Base-by-base conservation (phyloP, 1,140 invertebrate species). In the Drosophila kikkawai region DNA sequence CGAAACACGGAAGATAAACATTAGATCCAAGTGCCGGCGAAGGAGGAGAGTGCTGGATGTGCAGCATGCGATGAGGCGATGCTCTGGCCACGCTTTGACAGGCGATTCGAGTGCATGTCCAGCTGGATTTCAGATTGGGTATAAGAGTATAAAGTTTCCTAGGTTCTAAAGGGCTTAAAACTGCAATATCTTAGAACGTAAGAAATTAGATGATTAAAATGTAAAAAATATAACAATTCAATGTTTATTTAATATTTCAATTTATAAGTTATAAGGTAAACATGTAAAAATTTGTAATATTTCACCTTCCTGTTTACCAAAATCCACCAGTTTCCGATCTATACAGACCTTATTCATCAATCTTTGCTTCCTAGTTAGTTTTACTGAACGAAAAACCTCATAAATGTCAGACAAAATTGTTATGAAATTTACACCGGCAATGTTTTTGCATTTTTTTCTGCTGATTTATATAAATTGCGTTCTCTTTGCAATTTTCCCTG, bases 1-100 rank as follows among this genome's bases (percentile, higher is more conserved):
- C 59, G n/a, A 69, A 83, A 88, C 85, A 90, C 85, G 85, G 85
- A 75, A 84, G 78, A 90, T 81, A 81, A 84, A 79, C 85, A 90
- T 79, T 88, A 78, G 84, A 88, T 80, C 60, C 67, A 61, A 78
- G 68, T 50, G 69, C 19, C 36, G 53, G 36, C 17, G 7, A 6
- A 55, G 55, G 4, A 44, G 60, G 26, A 37, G n/a, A 13, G 36
- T 17, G 29, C 22, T 56, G 61, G 53, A 17, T 32, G 48, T 81
- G 58, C 53, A 82, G 47, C 66, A 71, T 66, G 64, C 78, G 68
- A 50, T 79, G 77, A 74, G 59, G 59, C 81, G 68, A 63, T 68
- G 78, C 74, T 48, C 32, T 39, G 63, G 47, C 74, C 67, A 68
- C 73, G 81, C 68, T 71, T 74, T 75, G 73, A 77, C 48, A n/a